Percentiles rank a stretch among this genome's conserved stretches.
These are phyloP conservation scores for Mamestra configurata DNA, from an alignment of 1,140 invertebrate species.

Conservation along the genomic window DNA sequence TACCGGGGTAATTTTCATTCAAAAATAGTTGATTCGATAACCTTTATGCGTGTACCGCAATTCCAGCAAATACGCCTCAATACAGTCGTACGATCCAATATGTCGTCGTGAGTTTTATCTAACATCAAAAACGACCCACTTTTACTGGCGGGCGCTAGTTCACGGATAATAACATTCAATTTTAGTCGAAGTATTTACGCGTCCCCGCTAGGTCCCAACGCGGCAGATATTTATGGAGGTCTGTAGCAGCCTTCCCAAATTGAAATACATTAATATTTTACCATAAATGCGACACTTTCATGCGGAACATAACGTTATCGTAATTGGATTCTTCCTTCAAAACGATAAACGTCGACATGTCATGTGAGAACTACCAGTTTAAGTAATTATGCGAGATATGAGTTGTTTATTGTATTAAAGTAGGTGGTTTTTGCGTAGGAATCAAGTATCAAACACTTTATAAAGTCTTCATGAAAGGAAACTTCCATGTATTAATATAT, in stretches of 20 bases:
- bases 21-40: not conserved
- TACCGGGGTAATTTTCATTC: too few species aligned
- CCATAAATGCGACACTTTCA: conserved; percentile 87
- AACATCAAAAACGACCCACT: conserved; percentile 56
- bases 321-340: conserved; percentile 86
- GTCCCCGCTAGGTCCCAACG: conserved; percentile 74
- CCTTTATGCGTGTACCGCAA: not conserved
- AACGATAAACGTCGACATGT: conserved; percentile 73
- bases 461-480: not conserved
- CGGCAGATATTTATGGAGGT: conserved; percentile 86
- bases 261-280: conserved; percentile 88
- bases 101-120: conserved; percentile 47
- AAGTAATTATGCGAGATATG: conserved; percentile 38
- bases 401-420: conserved; percentile 28
- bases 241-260: conserved; percentile 84
- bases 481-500: not conserved
- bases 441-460: too few species aligned
- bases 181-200: conserved; percentile 83
- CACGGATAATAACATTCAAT: conserved; percentile 83
- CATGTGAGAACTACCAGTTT: conserved; percentile 50
- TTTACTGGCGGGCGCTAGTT: conserved; percentile 61
- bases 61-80: not conserved
- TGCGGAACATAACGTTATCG: conserved; percentile 85
- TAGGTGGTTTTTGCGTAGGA: not conserved
- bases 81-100: conserved; percentile 26